Conservation (phyloP, 1,140 invertebrate species). For the Leptinotarsa texana region DNA sequence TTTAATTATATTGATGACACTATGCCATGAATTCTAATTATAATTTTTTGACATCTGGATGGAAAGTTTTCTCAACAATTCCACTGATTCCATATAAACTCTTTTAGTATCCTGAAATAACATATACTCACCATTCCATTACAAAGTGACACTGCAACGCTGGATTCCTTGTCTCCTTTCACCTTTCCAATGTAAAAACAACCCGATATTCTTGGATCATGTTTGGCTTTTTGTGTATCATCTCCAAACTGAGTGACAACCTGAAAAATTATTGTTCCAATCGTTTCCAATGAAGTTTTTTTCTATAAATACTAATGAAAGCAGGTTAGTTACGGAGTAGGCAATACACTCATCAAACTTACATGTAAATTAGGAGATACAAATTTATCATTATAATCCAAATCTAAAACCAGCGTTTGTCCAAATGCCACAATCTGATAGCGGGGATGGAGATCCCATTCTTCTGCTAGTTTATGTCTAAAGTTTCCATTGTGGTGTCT, state of each 20-base stretch:
- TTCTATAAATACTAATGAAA: background rate
- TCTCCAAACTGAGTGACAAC: constrained; percentile 61
- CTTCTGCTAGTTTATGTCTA: constrained; percentile 61
- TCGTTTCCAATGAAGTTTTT: too few relatives aligned
- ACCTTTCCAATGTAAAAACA: constrained; percentile 75
- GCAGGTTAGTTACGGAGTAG: background rate
- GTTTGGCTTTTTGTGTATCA: constrained; percentile 57
- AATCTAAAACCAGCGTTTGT: constrained; percentile 59
- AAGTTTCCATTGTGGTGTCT: constrained; percentile 67
- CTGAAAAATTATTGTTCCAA: constrained; percentile 46
- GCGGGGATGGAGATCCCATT: constrained; percentile 76
- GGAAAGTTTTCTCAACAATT: background rate
- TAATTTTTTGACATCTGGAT: too few relatives aligned
- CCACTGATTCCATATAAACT: constrained; percentile 18
- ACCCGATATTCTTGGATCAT: constrained; percentile 57
- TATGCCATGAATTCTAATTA: too few relatives aligned
- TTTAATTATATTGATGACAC: too few relatives aligned
- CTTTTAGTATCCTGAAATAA: background rate
- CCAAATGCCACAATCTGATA: constrained; percentile 71
- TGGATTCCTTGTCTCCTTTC: constrained; percentile 66
- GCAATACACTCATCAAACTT: constrained; percentile 59
- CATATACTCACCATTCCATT: constrained; percentile 73
- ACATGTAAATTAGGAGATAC: constrained; percentile 63
- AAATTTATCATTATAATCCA: constrained; percentile 64
- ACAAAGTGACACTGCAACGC: constrained; percentile 73